Evolutionary conservation across 2,113 vertebrate species (phyloP), one percentile per base, ranked within the genome.

Genomic region (Porphyrio hochstetteri): DNA sequence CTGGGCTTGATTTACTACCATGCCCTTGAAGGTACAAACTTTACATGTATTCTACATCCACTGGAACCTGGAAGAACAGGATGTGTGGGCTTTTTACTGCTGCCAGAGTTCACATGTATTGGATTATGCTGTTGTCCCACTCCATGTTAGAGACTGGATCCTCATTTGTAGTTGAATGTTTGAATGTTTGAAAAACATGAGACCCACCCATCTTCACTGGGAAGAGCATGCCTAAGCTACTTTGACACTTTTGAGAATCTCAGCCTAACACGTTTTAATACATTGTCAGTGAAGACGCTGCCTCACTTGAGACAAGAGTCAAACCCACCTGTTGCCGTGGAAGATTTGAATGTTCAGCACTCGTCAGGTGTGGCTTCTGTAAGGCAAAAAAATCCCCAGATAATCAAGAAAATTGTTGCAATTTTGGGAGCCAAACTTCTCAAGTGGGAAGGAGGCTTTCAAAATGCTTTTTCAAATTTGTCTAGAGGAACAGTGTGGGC

Each of bases 1-100:
- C 46, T 90, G 52, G 31, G 48, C 27, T 87, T 90, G 68, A 92
- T 96, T 95, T 93, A 75, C 59, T 91, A 80, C 40, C 36, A 48
- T 19, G 19, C 38, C 33, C 79, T 87, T 82, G 68, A 94, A 93
- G 70, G 74, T 92, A 84, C 42, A 78, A 87, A 63, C n/a, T 89
- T 77, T 56, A 60, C 10, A 36, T 64, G 42, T 27, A 82, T 44
- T 69, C 25, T 70, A 20, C 78, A 82, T 90, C 71, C 82, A 74
- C 23, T 85, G 87, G 33, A 89, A 91, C 80, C 44, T 79, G 72
- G 74, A 18, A 87, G 61, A 56, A 91, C 55, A 79, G 46, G 42
- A 84, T 11, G 20, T 86, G n/a, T 44, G 23, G 59, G 52, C 29
- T 90, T 92, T 91, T 84, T 90, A 68, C 29, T 81, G 19, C 38